A percentile compares a stretch with the other conserved stretches of the same genome.
These are phyloP conservation scores for Gryllus longicercus DNA, from an alignment of 2,888 invertebrate genomes.

Conservation along the genomic window DNA sequence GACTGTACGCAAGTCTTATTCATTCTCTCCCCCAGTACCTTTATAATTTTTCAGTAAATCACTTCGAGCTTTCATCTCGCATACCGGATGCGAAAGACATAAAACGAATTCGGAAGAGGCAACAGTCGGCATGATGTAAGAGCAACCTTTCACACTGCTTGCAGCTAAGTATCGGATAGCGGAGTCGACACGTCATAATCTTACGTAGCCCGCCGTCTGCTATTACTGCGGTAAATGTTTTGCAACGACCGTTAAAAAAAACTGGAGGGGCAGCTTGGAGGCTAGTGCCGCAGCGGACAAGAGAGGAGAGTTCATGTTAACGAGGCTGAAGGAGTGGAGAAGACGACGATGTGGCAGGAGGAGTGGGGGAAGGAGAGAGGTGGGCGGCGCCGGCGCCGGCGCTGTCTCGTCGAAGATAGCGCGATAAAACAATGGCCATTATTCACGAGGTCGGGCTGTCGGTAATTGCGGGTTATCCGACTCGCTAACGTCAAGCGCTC, in stretches of 20 bases:
- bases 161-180: neutral
- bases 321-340: no score
- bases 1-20: no score
- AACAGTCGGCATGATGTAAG: neutral
- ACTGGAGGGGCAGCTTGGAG: neutral
- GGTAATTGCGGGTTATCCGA: neutral
- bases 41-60: no score
- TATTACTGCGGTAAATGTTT: neutral
- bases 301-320: no score
- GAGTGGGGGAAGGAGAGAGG: neutral
- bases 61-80: no score
- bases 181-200: neutral
- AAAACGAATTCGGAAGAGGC: neutral
- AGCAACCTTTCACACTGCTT: neutral
- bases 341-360: neutral
- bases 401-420: constrained; percentile 1
- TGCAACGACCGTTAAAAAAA: neutral
- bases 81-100: neutral
- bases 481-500: neutral
- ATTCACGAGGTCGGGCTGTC: constrained; percentile 6
- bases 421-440: constrained; percentile 17
- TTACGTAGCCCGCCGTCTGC: neutral
- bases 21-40: no score
- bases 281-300: neutral
- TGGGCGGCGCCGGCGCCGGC: neutral